Base-by-base conservation (phyloP, 1,140 invertebrate species). In the Protaetia brevitarsis region DNA sequence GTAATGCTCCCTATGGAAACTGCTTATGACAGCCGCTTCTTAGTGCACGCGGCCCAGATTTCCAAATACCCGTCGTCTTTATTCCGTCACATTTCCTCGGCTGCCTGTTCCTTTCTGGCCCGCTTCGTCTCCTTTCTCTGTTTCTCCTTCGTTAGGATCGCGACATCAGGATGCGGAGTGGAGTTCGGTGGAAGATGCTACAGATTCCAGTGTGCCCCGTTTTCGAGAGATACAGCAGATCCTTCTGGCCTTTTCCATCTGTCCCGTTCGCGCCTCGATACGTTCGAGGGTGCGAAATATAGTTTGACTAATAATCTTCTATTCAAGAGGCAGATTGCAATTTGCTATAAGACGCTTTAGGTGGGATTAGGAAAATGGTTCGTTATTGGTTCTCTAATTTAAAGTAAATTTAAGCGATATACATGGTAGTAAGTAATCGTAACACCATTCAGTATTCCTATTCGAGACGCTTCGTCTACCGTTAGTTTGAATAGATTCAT, bases 1-100 rank as follows among this genome's bases (percentile, higher is more conserved):
- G 41, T 51, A 51, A 51, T 51, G 26, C 41, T 16, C 19, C 41
- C 41, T 51, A 51, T 51, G 41, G 41, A 51, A 51, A 51, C 41
- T 51, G 41, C 41, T 51, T 51, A 51, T 51, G 41, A 51, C 41
- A 51, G 41, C 41, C 41, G 41, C 41, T 51, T 51, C 41, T 51
- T 51, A 51, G 41, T 51, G 41, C 26, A 51, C 19, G 26, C 41
- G 41, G 41, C 16, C 41, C 41, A 51, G 41, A 51, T 51, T 51
- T 51, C 26, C 41, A 51, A 23, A 51, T 51, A 51, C 16, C 41
- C 41, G 41, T 23, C 41, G 41, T 51, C 41, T 51, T 51, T 51
- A 51, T 51, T 51, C 41, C 41, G 41, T 19, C 41, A 23, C 41
- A 51, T 51, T 51, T 51, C 41, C 13, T 51, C 19, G 26, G 2